Evolutionary conservation across 1,140 invertebrate species (phyloP).

Genomic region (Sitophilus oryzae): DNA sequence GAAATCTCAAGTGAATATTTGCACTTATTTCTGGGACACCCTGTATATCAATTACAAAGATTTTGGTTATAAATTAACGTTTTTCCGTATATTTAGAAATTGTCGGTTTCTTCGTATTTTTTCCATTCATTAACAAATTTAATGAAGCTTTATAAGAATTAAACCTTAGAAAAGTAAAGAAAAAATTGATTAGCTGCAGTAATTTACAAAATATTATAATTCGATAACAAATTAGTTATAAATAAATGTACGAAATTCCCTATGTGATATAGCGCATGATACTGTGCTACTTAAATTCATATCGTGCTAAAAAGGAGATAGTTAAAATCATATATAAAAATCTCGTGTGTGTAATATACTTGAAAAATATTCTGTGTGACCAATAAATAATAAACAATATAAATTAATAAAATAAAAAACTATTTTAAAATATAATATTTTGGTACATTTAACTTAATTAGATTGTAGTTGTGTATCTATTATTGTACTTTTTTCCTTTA

Average conservation of each 20-base stretch:
- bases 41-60: too few species aligned
- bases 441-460: conserved; percentile 1
- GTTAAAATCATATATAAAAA: conserved; percentile 13
- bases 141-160: too few species aligned
- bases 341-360: conserved; percentile 14
- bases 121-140: too few species aligned
- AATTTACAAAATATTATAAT: neutral
- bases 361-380: conserved; percentile 25
- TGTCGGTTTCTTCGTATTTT: too few species aligned
- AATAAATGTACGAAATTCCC: conserved; percentile 22
- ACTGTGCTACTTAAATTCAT: conserved; percentile 30
- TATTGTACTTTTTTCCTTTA: neutral
- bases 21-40: too few species aligned
- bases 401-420: neutral
- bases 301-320: conserved; percentile 26
- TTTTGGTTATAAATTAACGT: too few species aligned
- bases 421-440: conserved; percentile 3
- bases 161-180: neutral
- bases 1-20: too few species aligned
- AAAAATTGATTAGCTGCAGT: neutral
- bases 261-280: conserved; percentile 32
- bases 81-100: conserved; percentile 1
- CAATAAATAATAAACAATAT: conserved; percentile 4
- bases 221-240: conserved; percentile 11
- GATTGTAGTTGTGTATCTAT: neutral